Conservation (phyloP, 1,140 invertebrate genomes). For the Acyrthosiphon pisum region DNA sequence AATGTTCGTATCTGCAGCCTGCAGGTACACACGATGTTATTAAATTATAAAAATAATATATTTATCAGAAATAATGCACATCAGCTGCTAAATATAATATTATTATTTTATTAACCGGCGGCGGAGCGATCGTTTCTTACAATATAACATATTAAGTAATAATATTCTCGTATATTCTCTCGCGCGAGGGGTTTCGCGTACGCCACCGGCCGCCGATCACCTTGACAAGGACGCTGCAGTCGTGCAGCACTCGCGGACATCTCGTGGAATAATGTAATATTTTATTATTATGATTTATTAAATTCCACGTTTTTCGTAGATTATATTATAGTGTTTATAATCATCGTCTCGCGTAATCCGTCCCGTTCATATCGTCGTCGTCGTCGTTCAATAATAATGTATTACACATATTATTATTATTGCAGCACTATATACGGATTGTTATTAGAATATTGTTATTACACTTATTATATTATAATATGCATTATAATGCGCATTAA, state of each 20-base stretch:
- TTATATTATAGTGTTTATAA: background rate
- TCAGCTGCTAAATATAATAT: background rate
- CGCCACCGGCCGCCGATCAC: background rate
- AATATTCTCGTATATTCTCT: background rate
- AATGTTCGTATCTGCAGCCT: background rate
- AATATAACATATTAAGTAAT: no score
- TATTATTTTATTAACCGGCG: no score
- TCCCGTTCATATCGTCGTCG: background rate
- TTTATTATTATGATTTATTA: background rate
- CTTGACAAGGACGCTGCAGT: background rate
- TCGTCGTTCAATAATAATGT: background rate
- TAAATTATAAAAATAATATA: background rate
- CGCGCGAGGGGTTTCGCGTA: background rate
- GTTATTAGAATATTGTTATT: background rate
- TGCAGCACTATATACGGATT: background rate
- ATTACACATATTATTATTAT: slow-evolving; percentile 3
- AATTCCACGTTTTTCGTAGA: background rate
- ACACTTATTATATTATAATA: background rate
- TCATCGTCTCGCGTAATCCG: background rate
- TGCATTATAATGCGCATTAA: background rate
- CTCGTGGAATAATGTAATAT: background rate
- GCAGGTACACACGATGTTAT: background rate
- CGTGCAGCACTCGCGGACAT: background rate
- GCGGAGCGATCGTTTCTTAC: no score
- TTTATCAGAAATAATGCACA: background rate